A percentile compares a stretch with the other conserved stretches of the same genome.
Conservation (phyloP, 2,888 invertebrate species). For the Chaetoderma sp. region DNA sequence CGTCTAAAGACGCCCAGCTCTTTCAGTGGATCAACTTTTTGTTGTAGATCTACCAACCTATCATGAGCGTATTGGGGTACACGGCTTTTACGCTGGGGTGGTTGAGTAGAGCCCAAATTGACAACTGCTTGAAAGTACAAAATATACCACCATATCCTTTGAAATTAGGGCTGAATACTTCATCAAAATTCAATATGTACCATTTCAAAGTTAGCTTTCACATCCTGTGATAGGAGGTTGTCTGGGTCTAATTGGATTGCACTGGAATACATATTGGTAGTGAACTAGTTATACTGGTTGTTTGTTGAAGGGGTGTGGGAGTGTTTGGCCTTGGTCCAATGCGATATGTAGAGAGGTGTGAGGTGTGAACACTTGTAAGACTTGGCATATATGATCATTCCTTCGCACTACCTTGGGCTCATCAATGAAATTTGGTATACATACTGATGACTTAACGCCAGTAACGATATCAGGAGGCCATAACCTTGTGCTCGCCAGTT, state of each 20-base stretch:
- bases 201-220: slow-evolving; percentile 11
- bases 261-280: too few relatives aligned
- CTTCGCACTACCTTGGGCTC: slow-evolving; percentile 1
- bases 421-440: slow-evolving; percentile 24
- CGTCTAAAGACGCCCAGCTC: slow-evolving; percentile 29
- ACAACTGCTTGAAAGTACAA: slow-evolving; percentile 37
- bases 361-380: slow-evolving; percentile 12
- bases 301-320: too few relatives aligned
- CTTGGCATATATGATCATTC: slow-evolving; percentile 33
- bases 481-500: too few relatives aligned
- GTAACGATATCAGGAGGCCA: slow-evolving; percentile 19
- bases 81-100: slow-evolving; percentile 42
- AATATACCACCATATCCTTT: slow-evolving; percentile 36
- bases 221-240: slow-evolving; percentile 9
- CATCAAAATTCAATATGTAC: slow-evolving; percentile 24
- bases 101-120: slow-evolving; percentile 44
- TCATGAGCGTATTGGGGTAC: slow-evolving; percentile 40
- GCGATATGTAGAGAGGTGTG: too few relatives aligned
- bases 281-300: background rate
- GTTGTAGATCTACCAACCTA: slow-evolving; percentile 35
- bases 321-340: too few relatives aligned
- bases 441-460: slow-evolving; percentile 20
- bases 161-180: slow-evolving; percentile 32
- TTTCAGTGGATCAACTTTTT: slow-evolving; percentile 42
- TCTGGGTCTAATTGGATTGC: slow-evolving; percentile 29